These are phyloP conservation scores for Coracopsis vasa DNA, from an alignment of 2,113 vertebrate genomes.

Conservation along the genomic window DNA sequence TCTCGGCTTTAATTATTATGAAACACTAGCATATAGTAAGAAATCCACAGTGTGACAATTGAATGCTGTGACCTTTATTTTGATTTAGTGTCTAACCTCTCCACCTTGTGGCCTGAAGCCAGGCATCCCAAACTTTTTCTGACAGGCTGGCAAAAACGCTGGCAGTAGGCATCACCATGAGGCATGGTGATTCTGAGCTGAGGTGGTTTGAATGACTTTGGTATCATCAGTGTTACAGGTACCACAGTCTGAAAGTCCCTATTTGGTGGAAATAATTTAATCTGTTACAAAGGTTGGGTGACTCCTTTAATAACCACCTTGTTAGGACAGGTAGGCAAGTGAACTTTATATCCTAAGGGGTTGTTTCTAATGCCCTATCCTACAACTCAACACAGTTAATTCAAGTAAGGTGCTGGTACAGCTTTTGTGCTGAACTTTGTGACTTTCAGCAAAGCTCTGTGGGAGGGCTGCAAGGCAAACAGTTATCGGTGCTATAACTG, in stretches of 20 bases:
- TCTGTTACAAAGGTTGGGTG: not conserved
- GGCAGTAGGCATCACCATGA: not conserved
- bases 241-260: not conserved
- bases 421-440: not conserved
- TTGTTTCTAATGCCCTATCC: not conserved
- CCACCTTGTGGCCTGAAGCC: not conserved
- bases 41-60: not conserved
- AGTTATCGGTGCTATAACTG: fast-evolving
- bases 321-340: not conserved
- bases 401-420: not conserved
- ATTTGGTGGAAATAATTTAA: not conserved
- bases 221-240: not conserved
- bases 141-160: not conserved
- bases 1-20: not conserved
- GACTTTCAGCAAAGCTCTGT: not conserved
- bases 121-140: not conserved
- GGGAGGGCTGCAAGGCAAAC: not conserved
- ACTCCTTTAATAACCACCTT: not conserved
- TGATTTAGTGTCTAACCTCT: not conserved
- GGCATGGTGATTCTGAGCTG: not conserved
- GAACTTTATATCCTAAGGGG: not conserved
- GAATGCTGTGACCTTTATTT: not conserved
- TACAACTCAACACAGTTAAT: not conserved
- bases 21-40: not conserved
- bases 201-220: not conserved